Conservation (phyloP, 2,888 invertebrate species). For the Papilio gigon region DNA sequence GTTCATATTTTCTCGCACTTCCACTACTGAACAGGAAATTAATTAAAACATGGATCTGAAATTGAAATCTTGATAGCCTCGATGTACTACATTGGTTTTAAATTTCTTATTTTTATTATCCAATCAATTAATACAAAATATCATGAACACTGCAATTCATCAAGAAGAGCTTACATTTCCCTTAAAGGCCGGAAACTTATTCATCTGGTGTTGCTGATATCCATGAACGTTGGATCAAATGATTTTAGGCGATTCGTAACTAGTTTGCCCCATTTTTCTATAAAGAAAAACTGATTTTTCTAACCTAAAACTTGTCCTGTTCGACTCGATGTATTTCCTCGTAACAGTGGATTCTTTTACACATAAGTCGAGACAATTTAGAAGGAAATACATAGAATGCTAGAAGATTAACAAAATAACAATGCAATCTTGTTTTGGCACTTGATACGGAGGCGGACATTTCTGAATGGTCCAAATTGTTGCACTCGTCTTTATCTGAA, state of each 20-base stretch:
- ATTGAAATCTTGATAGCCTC: conserved; percentile 38
- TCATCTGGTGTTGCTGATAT: no score
- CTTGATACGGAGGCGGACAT: conserved; percentile 29
- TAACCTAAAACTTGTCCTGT: no score
- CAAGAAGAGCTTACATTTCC: no score
- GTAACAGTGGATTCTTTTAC: no score
- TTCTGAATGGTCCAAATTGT: conserved; percentile 38
- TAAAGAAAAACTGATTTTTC: no score
- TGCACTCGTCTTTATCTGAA: conserved; percentile 40
- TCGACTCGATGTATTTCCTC: no score
- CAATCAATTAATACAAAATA: background rate
- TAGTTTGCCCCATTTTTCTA: no score
- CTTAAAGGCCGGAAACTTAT: no score
- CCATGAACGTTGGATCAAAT: no score
- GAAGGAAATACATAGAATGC: conserved; percentile 16
- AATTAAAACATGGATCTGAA: conserved; percentile 41
- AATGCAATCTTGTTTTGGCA: conserved; percentile 39
- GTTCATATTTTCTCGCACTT: conserved; percentile 42
- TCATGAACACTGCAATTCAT: no score
- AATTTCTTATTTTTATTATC: conserved; percentile 6
- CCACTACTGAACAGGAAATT: conserved; percentile 34
- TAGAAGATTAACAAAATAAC: conserved; percentile 20
- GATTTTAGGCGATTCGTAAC: no score
- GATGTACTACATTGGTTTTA: conserved; percentile 4
- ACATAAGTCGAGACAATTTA: conserved; percentile 5